Evolutionary conservation across 2,797 vertebrate species (phyloP), one percentile per base, ranked within the genome.

Genomic region (Sciurus carolinensis): DNA sequence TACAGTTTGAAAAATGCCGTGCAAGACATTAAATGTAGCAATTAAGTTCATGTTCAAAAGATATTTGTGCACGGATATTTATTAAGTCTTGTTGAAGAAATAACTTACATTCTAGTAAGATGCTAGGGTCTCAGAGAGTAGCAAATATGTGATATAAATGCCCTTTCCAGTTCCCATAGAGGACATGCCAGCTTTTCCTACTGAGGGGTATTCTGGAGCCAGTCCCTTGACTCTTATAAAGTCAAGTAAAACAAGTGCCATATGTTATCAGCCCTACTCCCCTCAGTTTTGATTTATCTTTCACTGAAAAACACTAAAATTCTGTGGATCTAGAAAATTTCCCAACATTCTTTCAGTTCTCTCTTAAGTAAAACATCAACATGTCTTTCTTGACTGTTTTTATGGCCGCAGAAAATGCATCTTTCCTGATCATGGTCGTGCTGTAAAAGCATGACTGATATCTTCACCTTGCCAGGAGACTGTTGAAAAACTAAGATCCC

Each of bases 311-410:
- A 73, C 87, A 57, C 72, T 62, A 83, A 94, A 96, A 72, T 96
- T 22, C 71, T 57, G 9, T 86, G 11, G 42, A 91, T 66, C 71
- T 89, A 82, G 79, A 97, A 95, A 87, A 92, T 77, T 94, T 88
- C 79, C 87, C 52, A 44, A 50, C 50, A 44, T 87, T n/a, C 66
- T 95, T 94, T 97, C 95, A 96, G 54, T 96, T 97, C 86, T 95
- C 24, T 88, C 62, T 93, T 67, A 79, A 95, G 64, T 80, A 95
- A 96, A 93, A 94, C 79, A 94, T 87, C 77, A 92, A 50, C 26
- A 69, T 7, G 15, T 28, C 73, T 95, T 97, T 82, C 90, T 92
- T 87, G 62, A 90, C 86, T 33, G 52, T 91, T 50, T 17, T 62
- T 85, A n/a, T 76, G 72, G 84, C 52, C 86, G 44, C 22, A 18